phyloP scores from a whole-genome alignment of 2,797 vertebrate species.

The Echeneis naucrates region DNA sequence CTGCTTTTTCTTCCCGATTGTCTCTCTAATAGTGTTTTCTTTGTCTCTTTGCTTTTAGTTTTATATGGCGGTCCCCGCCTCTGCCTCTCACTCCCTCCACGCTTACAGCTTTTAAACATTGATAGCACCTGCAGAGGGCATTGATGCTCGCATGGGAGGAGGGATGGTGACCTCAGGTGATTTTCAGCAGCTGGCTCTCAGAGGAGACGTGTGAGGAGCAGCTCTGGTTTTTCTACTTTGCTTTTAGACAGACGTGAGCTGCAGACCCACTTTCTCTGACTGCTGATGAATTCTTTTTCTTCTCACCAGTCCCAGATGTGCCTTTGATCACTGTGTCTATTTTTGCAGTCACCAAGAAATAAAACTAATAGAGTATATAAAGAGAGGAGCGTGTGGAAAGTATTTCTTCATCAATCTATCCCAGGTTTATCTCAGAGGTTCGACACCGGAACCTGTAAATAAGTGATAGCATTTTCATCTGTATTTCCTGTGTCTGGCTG shows the following conservation, averaged over 20 bases:
- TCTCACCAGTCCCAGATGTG: slow-evolving; percentile 75
- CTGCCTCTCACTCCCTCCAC: slow-evolving; percentile 46
- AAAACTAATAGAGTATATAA: slow-evolving; percentile 67
- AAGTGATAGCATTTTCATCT: slow-evolving; percentile 63
- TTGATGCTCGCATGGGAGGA: slow-evolving; percentile 53
- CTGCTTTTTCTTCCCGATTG: slow-evolving; percentile 23
- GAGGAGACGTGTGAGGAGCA: slow-evolving; percentile 42
- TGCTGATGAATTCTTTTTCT: slow-evolving; percentile 77
- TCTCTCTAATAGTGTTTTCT: slow-evolving; percentile 41
- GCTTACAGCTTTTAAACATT: slow-evolving; percentile 77
- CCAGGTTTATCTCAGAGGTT: slow-evolving; percentile 50
- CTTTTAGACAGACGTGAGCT: slow-evolving; percentile 66
- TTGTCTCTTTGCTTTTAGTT: slow-evolving; percentile 59
- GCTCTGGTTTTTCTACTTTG: slow-evolving; percentile 45
- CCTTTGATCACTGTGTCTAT: slow-evolving; percentile 83
- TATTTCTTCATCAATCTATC: slow-evolving; percentile 19
- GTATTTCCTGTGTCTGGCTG: slow-evolving; percentile 53
- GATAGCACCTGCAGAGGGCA: slow-evolving; percentile 69
- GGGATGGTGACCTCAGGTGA: slow-evolving; percentile 74
- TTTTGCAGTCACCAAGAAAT: slow-evolving; percentile 77
- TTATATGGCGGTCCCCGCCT: slow-evolving; percentile 46
- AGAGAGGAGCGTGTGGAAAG: slow-evolving; percentile 46
- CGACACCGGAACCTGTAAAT: slow-evolving; percentile 62
- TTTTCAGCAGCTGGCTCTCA: slow-evolving; percentile 77
- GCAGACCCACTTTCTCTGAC: slow-evolving; percentile 66